Conservation (phyloP, 2,113 vertebrate species). For the Casuarius casuarius region DNA sequence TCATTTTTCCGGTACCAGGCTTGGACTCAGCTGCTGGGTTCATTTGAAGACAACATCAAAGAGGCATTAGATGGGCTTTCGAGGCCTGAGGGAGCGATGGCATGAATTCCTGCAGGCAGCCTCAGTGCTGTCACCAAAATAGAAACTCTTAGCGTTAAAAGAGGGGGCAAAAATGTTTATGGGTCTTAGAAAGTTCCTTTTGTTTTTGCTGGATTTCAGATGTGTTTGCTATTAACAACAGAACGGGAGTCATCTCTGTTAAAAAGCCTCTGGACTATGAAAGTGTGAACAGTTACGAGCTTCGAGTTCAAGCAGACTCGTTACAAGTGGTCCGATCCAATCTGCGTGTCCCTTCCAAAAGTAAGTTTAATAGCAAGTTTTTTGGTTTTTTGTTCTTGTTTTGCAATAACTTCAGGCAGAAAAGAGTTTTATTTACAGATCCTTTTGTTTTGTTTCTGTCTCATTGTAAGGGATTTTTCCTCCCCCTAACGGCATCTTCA, state of each 20-base stretch:
- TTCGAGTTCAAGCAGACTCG: slow-evolving; percentile 90
- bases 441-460: background rate
- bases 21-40: background rate
- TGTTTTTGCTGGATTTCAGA: slow-evolving; percentile 73
- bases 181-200: background rate
- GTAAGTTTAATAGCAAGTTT: slow-evolving; percentile 73
- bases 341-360: slow-evolving; percentile 89
- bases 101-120: background rate
- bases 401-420: background rate
- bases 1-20: background rate
- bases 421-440: background rate
- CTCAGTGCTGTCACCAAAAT: background rate
- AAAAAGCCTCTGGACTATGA: slow-evolving; percentile 88
- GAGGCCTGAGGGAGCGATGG: background rate
- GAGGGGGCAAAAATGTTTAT: background rate
- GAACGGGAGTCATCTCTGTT: slow-evolving; percentile 85
- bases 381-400: background rate
- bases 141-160: background rate
- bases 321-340: slow-evolving; percentile 85
- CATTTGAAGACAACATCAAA: background rate
- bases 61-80: accelerated
- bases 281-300: slow-evolving; percentile 79
- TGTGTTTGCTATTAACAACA: slow-evolving; percentile 86
- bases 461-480: background rate
- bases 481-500: background rate